Percentiles rank a stretch among this genome's conserved stretches.
Evolutionary conservation across 2,888 invertebrate genomes (phyloP).

Genomic region (Spodoptera exigua): DNA sequence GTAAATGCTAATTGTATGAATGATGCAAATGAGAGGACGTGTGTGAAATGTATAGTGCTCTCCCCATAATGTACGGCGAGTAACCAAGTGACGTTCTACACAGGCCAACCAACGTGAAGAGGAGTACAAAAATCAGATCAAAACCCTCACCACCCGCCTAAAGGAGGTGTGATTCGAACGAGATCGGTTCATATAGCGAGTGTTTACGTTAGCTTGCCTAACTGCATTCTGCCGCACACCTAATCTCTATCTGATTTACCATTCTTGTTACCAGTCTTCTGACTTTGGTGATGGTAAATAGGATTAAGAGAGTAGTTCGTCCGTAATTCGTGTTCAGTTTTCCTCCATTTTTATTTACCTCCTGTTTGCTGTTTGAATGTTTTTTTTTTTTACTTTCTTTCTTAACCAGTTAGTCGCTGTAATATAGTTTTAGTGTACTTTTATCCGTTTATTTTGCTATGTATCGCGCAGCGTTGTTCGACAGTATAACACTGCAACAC

Average conservation of each 20-base stretch:
- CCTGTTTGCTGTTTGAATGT: slow-evolving; percentile 75
- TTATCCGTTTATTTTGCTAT: slow-evolving; percentile 53
- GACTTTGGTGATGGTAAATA: slow-evolving; percentile 67
- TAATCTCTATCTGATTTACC: slow-evolving; percentile 70
- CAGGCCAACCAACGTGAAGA: slow-evolving; percentile 99
- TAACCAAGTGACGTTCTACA: slow-evolving; percentile 75
- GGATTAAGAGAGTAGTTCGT: slow-evolving; percentile 73
- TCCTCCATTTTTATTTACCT: slow-evolving; percentile 62
- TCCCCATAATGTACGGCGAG: slow-evolving; percentile 39
- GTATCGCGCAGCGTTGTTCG: slow-evolving; percentile 68
- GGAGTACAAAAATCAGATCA: slow-evolving; percentile 99
- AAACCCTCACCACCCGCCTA: slow-evolving; percentile 99
- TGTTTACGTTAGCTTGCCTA: slow-evolving; percentile 83
- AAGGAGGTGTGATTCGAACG: slow-evolving; percentile 96
- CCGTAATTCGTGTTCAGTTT: slow-evolving; percentile 71
- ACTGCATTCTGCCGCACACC: slow-evolving; percentile 81
- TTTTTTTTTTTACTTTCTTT: slow-evolving; percentile 57
- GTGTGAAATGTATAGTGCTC: slow-evolving; percentile 25
- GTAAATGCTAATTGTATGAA: slow-evolving; percentile 52
- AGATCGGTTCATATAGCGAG: slow-evolving; percentile 76
- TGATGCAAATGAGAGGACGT: slow-evolving; percentile 44
- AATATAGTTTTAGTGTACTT: slow-evolving; percentile 65
- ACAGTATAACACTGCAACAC: slow-evolving; percentile 43
- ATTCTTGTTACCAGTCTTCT: slow-evolving; percentile 40
- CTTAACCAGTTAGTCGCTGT: slow-evolving; percentile 65